Conservation (phyloP, 2,888 invertebrate species). For the Meiosimyza decipiens region DNA sequence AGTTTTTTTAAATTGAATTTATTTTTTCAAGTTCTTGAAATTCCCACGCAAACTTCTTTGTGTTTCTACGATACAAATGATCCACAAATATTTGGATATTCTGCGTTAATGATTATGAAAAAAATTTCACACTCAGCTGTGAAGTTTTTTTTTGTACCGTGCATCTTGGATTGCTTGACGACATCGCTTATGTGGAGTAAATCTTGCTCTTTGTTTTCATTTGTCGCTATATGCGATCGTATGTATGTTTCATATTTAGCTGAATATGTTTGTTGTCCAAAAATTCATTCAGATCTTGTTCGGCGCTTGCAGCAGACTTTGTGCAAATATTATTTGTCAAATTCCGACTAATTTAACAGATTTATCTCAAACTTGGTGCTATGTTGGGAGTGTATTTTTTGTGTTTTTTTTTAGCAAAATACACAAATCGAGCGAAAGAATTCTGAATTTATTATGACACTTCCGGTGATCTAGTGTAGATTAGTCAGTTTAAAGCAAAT, state of each 20-base stretch:
- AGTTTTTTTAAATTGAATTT: background rate
- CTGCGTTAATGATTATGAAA: slow-evolving; percentile 45
- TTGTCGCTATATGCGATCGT: too few species aligned
- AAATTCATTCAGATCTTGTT: slow-evolving; percentile 21
- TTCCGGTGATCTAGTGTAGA: too few species aligned
- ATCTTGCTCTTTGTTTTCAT: too few species aligned
- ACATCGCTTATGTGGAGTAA: too few species aligned
- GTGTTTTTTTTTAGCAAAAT: too few species aligned
- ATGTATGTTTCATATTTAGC: too few species aligned
- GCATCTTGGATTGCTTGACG: background rate
- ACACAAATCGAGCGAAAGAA: too few species aligned
- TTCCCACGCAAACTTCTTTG: slow-evolving; percentile 16
- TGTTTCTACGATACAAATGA: background rate
- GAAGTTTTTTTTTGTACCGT: slow-evolving; percentile 36
- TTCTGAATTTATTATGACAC: too few species aligned
- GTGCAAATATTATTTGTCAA: slow-evolving; percentile 24
- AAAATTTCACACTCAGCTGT: slow-evolving; percentile 47
- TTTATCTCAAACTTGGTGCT: slow-evolving; percentile 6
- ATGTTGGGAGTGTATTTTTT: too few species aligned
- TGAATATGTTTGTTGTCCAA: background rate
- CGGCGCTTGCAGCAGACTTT: slow-evolving; percentile 1
- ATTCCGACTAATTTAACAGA: slow-evolving; percentile 32
- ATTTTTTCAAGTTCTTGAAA: background rate
- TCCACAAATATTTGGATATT: slow-evolving; percentile 28
- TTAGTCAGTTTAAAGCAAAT: too few species aligned